Percentiles rank a stretch among this genome's conserved stretches.
phyloP scores from a whole-genome alignment of 1,140 invertebrate species.

The Drosophila serrata region DNA sequence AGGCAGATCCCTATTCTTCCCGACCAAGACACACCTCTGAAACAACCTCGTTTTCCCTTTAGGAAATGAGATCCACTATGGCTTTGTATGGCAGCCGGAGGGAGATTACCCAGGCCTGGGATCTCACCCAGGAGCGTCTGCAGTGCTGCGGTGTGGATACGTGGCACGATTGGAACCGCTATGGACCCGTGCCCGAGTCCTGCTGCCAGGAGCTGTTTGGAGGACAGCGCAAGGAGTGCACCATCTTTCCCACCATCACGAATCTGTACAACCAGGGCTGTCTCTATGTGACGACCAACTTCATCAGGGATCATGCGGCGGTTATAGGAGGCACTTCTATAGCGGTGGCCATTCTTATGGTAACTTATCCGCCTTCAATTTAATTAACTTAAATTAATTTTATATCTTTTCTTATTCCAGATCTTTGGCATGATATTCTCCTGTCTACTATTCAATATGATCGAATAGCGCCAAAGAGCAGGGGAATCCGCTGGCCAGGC shows the following conservation, averaged over 20 bases:
- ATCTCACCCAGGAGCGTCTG: slow-evolving; percentile 91
- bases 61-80: slow-evolving; percentile 92
- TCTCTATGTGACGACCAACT: slow-evolving; percentile 89
- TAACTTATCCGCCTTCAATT: slow-evolving; percentile 13
- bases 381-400: neutral
- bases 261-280: slow-evolving; percentile 91
- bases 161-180: slow-evolving; percentile 92
- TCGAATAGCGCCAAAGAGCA: slow-evolving; percentile 86
- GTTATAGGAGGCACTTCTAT: slow-evolving; percentile 93
- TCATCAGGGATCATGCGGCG: slow-evolving; percentile 91
- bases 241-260: slow-evolving; percentile 87
- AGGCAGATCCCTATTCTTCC: neutral
- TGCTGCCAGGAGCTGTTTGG: slow-evolving; percentile 91
- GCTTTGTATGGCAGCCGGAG: slow-evolving; percentile 89
- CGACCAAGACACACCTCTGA: neutral
- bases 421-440: slow-evolving; percentile 91
- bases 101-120: slow-evolving; percentile 92
- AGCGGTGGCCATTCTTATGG: slow-evolving; percentile 92
- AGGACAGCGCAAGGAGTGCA: slow-evolving; percentile 89
- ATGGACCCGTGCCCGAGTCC: slow-evolving; percentile 90
- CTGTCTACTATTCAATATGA: slow-evolving; percentile 90
- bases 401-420: slow-evolving; percentile 39
- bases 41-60: neutral
- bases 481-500: slow-evolving; percentile 13
- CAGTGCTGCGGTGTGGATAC: slow-evolving; percentile 93